phyloP scores from a whole-genome alignment of 1,140 invertebrate species.

The Hylyphantes graminicola region DNA sequence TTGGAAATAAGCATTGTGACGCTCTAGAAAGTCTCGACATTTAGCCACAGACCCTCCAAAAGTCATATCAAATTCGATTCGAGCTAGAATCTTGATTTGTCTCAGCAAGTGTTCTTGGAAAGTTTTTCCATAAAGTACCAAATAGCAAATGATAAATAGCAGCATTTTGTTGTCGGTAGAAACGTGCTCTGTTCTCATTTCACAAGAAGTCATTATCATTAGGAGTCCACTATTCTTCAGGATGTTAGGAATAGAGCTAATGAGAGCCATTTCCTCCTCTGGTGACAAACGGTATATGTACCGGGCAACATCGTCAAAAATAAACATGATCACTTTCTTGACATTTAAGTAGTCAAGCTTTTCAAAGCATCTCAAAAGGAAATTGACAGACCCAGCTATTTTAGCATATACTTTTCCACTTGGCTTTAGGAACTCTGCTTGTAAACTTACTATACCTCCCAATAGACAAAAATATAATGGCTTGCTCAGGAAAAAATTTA shows the following conservation, averaged over 20 bases:
- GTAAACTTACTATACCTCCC: too few species aligned
- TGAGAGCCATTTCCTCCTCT: background rate
- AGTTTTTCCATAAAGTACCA: background rate
- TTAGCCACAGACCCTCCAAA: background rate
- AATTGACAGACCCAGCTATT: background rate
- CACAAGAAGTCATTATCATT: background rate
- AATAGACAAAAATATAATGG: too few species aligned
- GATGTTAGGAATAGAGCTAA: background rate
- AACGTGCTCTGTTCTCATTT: background rate
- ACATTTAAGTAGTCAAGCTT: background rate
- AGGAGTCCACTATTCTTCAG: background rate
- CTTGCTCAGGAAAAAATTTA: too few species aligned
- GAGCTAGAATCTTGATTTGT: background rate
- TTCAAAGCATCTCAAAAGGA: background rate
- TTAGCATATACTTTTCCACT: too few species aligned
- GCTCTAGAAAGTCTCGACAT: background rate
- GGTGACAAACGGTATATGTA: background rate
- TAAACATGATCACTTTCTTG: conserved; percentile 7
- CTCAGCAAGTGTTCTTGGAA: background rate
- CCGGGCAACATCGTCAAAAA: conserved; percentile 23
- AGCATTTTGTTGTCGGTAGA: conserved; percentile 6
- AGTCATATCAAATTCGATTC: background rate
- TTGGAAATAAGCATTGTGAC: background rate
- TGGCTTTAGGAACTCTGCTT: too few species aligned
- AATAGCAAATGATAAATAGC: background rate